Evolutionary conservation across 2,113 vertebrate species (phyloP), one percentile per base, ranked within the genome.

Genomic region (Cardinalis cardinalis): DNA sequence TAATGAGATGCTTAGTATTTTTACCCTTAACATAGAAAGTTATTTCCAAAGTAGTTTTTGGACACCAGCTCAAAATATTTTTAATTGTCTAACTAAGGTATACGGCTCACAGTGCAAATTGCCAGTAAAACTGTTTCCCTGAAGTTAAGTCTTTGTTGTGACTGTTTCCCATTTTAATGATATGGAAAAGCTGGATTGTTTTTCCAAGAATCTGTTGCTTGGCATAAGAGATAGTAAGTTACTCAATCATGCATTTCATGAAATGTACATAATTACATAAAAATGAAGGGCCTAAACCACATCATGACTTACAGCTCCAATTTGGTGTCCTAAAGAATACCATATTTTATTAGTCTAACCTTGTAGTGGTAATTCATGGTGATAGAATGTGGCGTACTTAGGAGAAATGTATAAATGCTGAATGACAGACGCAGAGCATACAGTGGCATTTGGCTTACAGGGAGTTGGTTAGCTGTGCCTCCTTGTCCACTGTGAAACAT

Each of bases 41-140:
- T 94, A 94, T 96, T 97, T 97, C 88, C 85, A 93, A 95, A 97
- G 69, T 91, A 94, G 65, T 93, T 96, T 66, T 96, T 83, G 95
- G 95, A 96, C 74, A 83, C 38, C 53, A 83, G 23, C 63, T 95
- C 91, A 95, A 44, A 95, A 95, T 78, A 34, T 95, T 95, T 93
- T 90, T 34, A 95, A 66, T 84, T 95, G 70, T 88, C 86, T 95
- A 83, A 95, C 84, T 91, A 91, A 88, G 79, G 63, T 84, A 84
- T 95, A 93, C 34, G 10, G 96, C 76, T 94, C 76, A 80, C 40
- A 92, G 87, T 87, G 82, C 55, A 95, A 88, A 92, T 72, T 93
- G 88, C 90, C 96, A 97, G 74, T 75, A 93, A 95, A 94, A 90
- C 73, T 96, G 88, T 92, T 95, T 95, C 95, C 96, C 92, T 92